Evolutionary conservation across 2,888 invertebrate genomes (phyloP).

Genomic region (Homarus gammarus): DNA sequence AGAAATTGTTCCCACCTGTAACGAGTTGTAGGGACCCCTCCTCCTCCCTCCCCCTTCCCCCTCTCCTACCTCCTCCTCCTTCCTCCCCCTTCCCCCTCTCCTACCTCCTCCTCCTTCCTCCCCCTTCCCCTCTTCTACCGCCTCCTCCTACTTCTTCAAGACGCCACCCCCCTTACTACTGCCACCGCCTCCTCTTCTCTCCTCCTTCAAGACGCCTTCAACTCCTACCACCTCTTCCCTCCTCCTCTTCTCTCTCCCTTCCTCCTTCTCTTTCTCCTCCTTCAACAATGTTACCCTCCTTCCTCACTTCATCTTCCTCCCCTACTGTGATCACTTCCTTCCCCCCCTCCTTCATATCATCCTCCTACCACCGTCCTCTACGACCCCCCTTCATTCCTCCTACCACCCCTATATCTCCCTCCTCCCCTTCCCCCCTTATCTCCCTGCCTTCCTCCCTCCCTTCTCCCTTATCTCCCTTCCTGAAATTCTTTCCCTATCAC

Average conservation of each 20-base stretch:
- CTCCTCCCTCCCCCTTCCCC: not conserved
- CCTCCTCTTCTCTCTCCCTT: not conserved
- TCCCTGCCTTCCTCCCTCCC: not conserved
- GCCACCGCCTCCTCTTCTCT: not conserved
- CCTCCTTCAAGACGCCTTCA: not conserved
- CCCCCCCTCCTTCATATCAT: not conserved
- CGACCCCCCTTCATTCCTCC: constrained; percentile 1
- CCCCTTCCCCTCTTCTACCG: not conserved
- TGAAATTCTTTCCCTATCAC: not conserved
- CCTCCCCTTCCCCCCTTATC: not conserved
- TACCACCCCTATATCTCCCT: not conserved
- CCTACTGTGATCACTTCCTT: not conserved
- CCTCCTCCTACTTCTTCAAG: not conserved
- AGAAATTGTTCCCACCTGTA: too few species aligned
- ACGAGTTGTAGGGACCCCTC: too few species aligned
- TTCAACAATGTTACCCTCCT: not conserved
- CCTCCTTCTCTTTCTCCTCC: not conserved
- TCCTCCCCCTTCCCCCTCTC: not conserved
- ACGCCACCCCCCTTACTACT: not conserved
- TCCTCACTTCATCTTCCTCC: not conserved
- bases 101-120: not conserved
- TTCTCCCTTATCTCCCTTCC: not conserved
- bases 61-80: too few species aligned
- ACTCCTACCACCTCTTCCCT: not conserved
- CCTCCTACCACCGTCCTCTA: too few species aligned